Base-by-base conservation (phyloP, 2,888 invertebrate species). In the Endotricha flammealis region DNA sequence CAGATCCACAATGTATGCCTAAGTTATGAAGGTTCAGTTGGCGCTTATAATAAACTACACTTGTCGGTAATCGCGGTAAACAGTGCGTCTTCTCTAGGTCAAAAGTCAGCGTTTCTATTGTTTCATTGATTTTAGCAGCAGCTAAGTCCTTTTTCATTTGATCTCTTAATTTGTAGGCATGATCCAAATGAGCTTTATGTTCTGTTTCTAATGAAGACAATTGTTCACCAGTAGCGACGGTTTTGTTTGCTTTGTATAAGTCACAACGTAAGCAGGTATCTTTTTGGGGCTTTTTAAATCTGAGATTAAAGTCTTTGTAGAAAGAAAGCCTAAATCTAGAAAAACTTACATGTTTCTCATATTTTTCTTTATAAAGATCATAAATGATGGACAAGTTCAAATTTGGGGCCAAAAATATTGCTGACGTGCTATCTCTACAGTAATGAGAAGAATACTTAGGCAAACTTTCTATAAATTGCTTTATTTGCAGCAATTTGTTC, bases 11-110 rank as follows among this genome's bases (percentile, higher is more conserved):
- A 12, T 34, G 34, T 1, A 34, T 29, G 2, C 34, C 34, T 8
- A 16, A 16, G 9, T 34, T 34, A 12, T 34, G 29, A 5, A 34
- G 12, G 20, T 27, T 30, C 11, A 34, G 10, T 9, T 28, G 34
- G 1, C 29, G 11, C 22, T 34, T 34, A 17, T 34, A 34, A 16
- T 24, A 33, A 2, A 33, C 17, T 7, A 33, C 11, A n/a, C 27
- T 33, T 10, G 32, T 33, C 8, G 32, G 32, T 6, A 33, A 17
- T 8, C 25, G 23, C 3, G 32, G 32, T 29, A 53, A 30, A 23
- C 45, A 37, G 16, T 46, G 43, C 8, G 46, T 53, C 38, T 51
- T 46, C 46, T 51, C 45, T 33, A 53, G 39, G 25, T 45, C 45
- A 38, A 45, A 45, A 3, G 42, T 42, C 6, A 45, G 25, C 4